Conservation (phyloP, 2,888 invertebrate species). For the Spodoptera picta region DNA sequence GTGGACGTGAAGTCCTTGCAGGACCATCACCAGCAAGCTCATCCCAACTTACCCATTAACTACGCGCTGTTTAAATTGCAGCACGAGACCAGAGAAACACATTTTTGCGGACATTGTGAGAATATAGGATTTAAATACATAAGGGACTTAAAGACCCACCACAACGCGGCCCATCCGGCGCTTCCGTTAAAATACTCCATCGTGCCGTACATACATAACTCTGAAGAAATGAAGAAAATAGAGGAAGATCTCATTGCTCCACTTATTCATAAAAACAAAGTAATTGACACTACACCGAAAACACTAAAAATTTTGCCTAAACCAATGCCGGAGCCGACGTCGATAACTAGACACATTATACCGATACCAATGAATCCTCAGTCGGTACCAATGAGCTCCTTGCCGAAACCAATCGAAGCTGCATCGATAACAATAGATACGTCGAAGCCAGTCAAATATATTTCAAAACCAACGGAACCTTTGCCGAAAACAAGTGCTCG, state of each 20-base stretch:
- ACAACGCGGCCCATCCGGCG: conserved; percentile 59
- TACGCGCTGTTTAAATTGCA: conserved; percentile 69
- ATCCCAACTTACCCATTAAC: conserved; percentile 62
- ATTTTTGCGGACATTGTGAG: conserved; percentile 64
- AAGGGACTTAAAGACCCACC: conserved; percentile 67
- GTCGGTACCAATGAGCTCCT: too few relatives aligned
- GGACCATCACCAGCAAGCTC: conserved; percentile 72
- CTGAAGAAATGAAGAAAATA: conserved; percentile 50
- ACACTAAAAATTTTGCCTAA: too few relatives aligned
- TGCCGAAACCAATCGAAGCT: too few relatives aligned
- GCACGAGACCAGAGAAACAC: conserved; percentile 56
- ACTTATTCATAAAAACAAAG: too few relatives aligned
- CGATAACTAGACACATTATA: too few relatives aligned
- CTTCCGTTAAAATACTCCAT: conserved; percentile 56
- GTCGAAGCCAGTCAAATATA: too few relatives aligned
- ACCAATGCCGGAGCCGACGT: too few relatives aligned
- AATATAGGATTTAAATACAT: conserved; percentile 61
- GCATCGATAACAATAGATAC: too few relatives aligned
- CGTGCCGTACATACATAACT: conserved; percentile 37
- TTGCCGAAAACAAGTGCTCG: conserved; percentile 64
- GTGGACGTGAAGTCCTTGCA: conserved; percentile 65
- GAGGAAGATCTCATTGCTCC: conserved; percentile 21
- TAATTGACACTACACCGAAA: too few relatives aligned
- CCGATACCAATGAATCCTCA: too few relatives aligned
- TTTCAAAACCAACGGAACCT: not conserved